These are phyloP conservation scores for Axea sp. DNA, from an alignment of 2,888 invertebrate species.

Conservation along the genomic window DNA sequence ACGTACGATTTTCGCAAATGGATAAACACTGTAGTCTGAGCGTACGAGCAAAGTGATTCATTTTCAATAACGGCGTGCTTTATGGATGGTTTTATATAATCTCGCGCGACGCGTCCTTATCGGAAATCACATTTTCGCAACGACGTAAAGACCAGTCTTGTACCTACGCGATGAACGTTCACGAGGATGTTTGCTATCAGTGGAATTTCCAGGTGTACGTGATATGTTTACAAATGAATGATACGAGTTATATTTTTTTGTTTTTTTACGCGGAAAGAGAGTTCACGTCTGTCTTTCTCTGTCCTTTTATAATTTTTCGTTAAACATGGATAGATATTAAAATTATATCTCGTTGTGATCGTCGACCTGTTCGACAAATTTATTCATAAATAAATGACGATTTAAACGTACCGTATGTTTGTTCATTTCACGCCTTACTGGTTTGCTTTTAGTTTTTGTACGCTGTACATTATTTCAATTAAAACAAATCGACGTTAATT, in stretches of 20 bases:
- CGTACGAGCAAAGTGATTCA: conserved; percentile 49
- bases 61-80: conserved; percentile 47
- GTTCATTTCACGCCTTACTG: neutral
- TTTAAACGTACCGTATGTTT: conserved; percentile 58
- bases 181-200: conserved; percentile 37
- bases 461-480: too few species aligned
- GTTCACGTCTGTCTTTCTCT: conserved; percentile 43
- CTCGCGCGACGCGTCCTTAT: conserved; percentile 38
- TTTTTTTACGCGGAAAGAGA: conserved; percentile 52
- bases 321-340: conserved; percentile 61
- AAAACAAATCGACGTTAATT: too few species aligned
- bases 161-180: conserved; percentile 43
- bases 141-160: conserved; percentile 19
- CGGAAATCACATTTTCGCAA: conserved; percentile 46
- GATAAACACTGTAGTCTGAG: conserved; percentile 28
- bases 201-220: conserved; percentile 44
- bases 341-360: conserved; percentile 66
- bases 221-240: conserved; percentile 48
- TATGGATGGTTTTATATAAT: conserved; percentile 48
- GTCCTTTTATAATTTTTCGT: conserved; percentile 61
- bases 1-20: conserved; percentile 38
- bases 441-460: conserved; percentile 5
- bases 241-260: conserved; percentile 33
- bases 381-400: conserved; percentile 61
- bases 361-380: conserved; percentile 62